Evolutionary conservation across 2,113 vertebrate genomes (phyloP).

Genomic region (Eidolon helvum): DNA sequence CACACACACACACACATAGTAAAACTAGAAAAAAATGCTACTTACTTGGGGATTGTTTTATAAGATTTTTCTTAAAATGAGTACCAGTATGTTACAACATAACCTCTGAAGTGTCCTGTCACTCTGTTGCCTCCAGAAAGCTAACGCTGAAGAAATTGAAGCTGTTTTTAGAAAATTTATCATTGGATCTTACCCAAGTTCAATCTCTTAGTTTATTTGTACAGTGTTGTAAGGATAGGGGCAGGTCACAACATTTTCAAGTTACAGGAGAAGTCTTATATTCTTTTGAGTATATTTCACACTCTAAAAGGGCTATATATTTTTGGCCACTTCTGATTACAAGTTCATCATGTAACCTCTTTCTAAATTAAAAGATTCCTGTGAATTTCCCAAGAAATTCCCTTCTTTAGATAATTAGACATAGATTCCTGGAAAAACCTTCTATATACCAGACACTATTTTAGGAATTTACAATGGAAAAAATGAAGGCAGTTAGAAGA

Average conservation of each 20-base stretch:
- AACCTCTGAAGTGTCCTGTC: background rate
- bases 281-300: background rate
- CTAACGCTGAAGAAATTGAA: background rate
- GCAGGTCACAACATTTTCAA: background rate
- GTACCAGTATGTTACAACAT: background rate
- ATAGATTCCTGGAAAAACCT: background rate
- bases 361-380: background rate
- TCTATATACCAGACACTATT: background rate
- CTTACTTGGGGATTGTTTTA: background rate
- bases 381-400: background rate
- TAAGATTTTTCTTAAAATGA: background rate
- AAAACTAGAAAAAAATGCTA: background rate
- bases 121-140: background rate
- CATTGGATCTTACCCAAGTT: background rate
- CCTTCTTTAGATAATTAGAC: background rate
- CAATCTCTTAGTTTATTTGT: background rate
- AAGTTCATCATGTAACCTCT: background rate
- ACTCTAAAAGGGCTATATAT: background rate
- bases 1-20: too few species aligned
- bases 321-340: background rate
- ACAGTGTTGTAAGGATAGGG: background rate
- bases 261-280: background rate
- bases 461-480: background rate
- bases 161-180: background rate
- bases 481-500: background rate